Conservation (phyloP, 2,113 vertebrate genomes). For the Cyanoderma ruficeps region DNA sequence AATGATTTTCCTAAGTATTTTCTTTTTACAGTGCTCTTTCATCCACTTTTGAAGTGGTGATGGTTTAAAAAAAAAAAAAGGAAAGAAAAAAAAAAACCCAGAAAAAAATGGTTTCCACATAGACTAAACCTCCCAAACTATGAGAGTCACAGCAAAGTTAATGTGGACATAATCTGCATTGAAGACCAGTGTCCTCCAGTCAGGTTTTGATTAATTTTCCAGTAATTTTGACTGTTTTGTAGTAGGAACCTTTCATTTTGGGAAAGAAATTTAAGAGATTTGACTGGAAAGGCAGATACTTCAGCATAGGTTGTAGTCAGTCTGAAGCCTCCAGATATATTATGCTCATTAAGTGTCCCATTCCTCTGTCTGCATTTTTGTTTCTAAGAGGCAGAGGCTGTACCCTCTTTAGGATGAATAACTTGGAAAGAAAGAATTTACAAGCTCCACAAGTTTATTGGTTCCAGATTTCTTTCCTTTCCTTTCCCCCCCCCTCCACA, state of each 20-base stretch:
- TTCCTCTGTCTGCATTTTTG: constrained; percentile 63
- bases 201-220: not conserved
- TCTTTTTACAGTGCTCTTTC: constrained; percentile 17
- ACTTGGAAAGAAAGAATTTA: constrained; percentile 66
- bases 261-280: not conserved
- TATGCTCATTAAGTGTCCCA: constrained; percentile 46
- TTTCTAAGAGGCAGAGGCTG: constrained; percentile 30
- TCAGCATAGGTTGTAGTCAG: not conserved
- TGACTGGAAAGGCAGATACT: constrained; percentile 21
- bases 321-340: constrained; percentile 39
- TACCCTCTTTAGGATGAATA: constrained; percentile 59
- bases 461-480: constrained; percentile 63
- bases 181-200: not conserved
- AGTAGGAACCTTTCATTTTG: not conserved
- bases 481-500: not conserved
- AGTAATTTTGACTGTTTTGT: not conserved
- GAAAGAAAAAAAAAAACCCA: not conserved
- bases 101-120: not conserved
- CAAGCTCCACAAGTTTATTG: constrained; percentile 64
- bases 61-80: not conserved
- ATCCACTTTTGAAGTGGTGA: constrained; percentile 30
- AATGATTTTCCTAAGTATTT: constrained; percentile 6
- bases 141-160: not conserved
- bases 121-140: not conserved
- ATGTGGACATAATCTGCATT: not conserved